Base-by-base conservation (phyloP, 2,797 vertebrate species). In the Notoglanidium macrostoma region DNA sequence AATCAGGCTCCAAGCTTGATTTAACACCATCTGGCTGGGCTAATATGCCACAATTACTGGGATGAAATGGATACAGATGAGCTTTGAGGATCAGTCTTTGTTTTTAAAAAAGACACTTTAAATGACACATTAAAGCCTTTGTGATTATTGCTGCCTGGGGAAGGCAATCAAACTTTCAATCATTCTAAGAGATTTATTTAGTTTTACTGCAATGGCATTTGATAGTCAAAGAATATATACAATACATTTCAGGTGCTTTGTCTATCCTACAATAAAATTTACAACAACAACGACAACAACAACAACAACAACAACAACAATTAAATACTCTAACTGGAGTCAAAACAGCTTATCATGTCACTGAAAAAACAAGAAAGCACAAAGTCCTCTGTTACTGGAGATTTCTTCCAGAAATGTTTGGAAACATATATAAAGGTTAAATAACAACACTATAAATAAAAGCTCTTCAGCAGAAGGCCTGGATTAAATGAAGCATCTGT, bases 151-250 rank as follows among this genome's bases (percentile, higher is more conserved):
- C 92, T 91, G 91, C 91, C 63, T 91, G 91, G 94, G 94, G 93
- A 94, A 94, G 92, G 84, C 89, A 92, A 89, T 90, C 79, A 92
- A 95, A 94, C 93, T 92, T 92, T 92, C 93, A 91, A 92, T 91
- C 90, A 90, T 78, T 87, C 89, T 91, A 92, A 87, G 89, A 90
- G 91, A 93, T 91, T 83, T 63, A 92, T 91, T 89, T 91, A 84
- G 91, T 87, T 82, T 85, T 87, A 92, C 89, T 90, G 61, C 63
- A 89, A 83, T 89, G 61, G 74, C 87, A 86, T 84, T 85, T 76
- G 86, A 89, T 87, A 90, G 85, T 90, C 83, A 91, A 74, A 86
- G 87, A 94, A 95, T 94, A 93, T 90, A 88, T 91, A 83, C 90
- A 93, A 94, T 95, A 92, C 94, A 90, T 89, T 92, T 89, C 88